A percentile compares a stretch with the other conserved stretches of the same genome.
Conservation (phyloP, 64 coral and sea anemone species). For the Porites australiensis region DNA sequence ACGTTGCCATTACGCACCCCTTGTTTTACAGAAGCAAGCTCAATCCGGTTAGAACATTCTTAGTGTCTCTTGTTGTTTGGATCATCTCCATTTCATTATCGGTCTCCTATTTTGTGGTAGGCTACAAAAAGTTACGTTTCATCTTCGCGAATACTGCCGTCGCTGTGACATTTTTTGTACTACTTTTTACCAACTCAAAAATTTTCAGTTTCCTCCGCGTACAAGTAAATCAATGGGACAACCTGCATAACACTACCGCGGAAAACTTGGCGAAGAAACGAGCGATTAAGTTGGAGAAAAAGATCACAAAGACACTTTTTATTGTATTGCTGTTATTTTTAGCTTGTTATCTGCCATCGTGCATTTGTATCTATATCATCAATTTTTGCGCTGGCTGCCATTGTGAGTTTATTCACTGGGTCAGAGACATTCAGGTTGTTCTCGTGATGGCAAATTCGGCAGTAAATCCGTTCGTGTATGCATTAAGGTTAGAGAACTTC, state of each 20-base stretch:
- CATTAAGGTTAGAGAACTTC: slow-evolving; percentile 28
- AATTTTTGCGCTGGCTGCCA: slow-evolving; percentile 55
- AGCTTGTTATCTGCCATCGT: slow-evolving; percentile 60
- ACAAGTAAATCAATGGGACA: slow-evolving; percentile 57
- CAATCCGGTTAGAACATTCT: slow-evolving; percentile 14
- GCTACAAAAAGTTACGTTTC: slow-evolving; percentile 59
- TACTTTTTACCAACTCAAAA: slow-evolving; percentile 65
- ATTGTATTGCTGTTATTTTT: slow-evolving; percentile 61
- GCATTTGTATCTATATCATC: slow-evolving; percentile 62
- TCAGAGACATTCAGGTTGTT: slow-evolving; percentile 68
- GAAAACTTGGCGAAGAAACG: slow-evolving; percentile 16
- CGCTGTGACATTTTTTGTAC: slow-evolving; percentile 30
- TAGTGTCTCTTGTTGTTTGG: slow-evolving; percentile 62
- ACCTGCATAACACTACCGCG: background rate
- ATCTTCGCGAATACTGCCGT: slow-evolving; percentile 80
- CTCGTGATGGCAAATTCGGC: slow-evolving; percentile 50
- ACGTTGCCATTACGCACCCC: slow-evolving; percentile 56
- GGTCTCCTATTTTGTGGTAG: slow-evolving; percentile 65
- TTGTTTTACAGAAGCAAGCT: slow-evolving; percentile 55
- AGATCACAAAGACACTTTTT: slow-evolving; percentile 55
- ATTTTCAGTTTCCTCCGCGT: slow-evolving; percentile 42
- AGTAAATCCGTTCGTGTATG: slow-evolving; percentile 75
- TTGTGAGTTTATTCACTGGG: slow-evolving; percentile 64
- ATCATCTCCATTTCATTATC: slow-evolving; percentile 33
- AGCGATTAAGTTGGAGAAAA: slow-evolving; percentile 46